Conservation (phyloP, 1,140 invertebrate species). For the Neelides sp. region DNA sequence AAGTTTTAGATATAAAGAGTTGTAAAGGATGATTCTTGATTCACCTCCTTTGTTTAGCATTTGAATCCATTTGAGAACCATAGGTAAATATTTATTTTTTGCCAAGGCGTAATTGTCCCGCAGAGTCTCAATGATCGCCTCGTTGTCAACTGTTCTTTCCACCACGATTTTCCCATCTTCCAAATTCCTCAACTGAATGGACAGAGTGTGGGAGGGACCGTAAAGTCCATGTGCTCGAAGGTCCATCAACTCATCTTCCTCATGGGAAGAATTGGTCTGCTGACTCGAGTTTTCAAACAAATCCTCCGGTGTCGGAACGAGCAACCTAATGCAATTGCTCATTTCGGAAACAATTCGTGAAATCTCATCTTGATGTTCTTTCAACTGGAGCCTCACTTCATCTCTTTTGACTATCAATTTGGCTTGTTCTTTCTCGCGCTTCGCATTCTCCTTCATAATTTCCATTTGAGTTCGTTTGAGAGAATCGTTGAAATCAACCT, state of each 20-base stretch:
- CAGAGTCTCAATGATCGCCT: constrained; percentile 32
- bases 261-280: constrained; percentile 6
- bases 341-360: constrained; percentile 30
- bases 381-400: constrained; percentile 27
- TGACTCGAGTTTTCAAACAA: constrained; percentile 26
- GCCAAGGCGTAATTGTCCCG: constrained; percentile 31
- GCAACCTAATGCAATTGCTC: constrained; percentile 32
- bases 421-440: constrained; percentile 13
- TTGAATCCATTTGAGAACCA: constrained; percentile 33
- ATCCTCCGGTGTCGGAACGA: constrained; percentile 34
- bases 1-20: too few species aligned
- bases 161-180: constrained; percentile 17
- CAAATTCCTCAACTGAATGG: constrained; percentile 4
- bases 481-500: constrained; percentile 36
- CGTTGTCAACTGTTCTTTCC: constrained; percentile 33
- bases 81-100: constrained; percentile 32
- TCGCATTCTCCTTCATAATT: constrained; percentile 8
- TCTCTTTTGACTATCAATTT: constrained; percentile 25
- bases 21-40: too few species aligned
- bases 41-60: constrained; percentile 30
- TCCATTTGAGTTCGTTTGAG: constrained; percentile 26
- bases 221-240: constrained; percentile 31
- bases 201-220: constrained; percentile 18
- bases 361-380: constrained; percentile 34
- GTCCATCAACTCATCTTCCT: constrained; percentile 18